Conservation (phyloP, 2,888 invertebrate genomes). For the Ganaspis brasiliensis region DNA sequence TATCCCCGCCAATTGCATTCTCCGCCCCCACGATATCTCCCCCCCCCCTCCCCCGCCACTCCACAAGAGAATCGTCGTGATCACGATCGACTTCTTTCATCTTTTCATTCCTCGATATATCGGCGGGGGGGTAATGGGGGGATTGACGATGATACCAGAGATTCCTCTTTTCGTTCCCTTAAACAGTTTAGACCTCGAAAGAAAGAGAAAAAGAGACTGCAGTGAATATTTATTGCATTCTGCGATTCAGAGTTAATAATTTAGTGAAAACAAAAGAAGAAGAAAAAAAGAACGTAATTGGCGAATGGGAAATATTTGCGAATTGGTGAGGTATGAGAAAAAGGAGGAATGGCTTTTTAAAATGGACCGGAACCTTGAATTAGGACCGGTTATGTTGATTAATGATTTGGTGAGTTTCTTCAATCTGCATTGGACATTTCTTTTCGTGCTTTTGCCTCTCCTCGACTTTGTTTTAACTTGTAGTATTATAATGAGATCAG, state of each 20-base stretch:
- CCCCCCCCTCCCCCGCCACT: constrained; percentile 56
- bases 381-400: constrained; percentile 43
- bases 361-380: constrained; percentile 39
- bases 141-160: constrained; percentile 9
- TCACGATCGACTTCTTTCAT: constrained; percentile 59
- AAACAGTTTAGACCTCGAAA: background rate
- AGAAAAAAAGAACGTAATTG: constrained; percentile 17
- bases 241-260: constrained; percentile 39
- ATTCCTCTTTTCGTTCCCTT: constrained; percentile 31
- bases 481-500: constrained; percentile 17
- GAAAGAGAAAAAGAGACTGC: constrained; percentile 34
- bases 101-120: constrained; percentile 46
- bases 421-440: constrained; percentile 42
- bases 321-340: constrained; percentile 33
- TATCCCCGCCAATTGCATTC: background rate
- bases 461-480: constrained; percentile 32
- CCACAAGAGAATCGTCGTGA: constrained; percentile 55
- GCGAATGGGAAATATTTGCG: constrained; percentile 39
- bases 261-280: background rate
- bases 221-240: constrained; percentile 42
- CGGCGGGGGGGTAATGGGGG: constrained; percentile 8
- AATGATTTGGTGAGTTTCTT: constrained; percentile 38
- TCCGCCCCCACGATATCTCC: constrained; percentile 30
- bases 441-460: constrained; percentile 20
- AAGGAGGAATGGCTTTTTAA: constrained; percentile 33